Evolutionary conservation across 1,140 invertebrate genomes (phyloP).

Genomic region (Belonocnema kinseyi): DNA sequence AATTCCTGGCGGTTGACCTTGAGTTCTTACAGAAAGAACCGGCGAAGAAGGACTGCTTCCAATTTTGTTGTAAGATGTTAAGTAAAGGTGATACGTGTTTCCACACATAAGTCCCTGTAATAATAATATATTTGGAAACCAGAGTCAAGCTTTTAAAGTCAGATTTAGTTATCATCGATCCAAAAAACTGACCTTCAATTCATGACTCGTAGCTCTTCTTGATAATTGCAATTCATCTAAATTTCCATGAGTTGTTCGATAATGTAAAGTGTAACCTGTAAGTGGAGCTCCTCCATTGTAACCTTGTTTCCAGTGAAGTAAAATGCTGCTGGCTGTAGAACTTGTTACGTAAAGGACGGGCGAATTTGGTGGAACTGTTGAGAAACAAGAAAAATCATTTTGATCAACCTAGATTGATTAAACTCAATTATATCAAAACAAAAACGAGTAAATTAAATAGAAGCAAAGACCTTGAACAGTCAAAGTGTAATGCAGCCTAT

Average conservation of each 20-base stretch:
- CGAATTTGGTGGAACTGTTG: constrained; percentile 80
- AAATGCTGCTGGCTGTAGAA: constrained; percentile 82
- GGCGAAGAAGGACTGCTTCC: constrained; percentile 83
- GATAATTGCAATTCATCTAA: constrained; percentile 81
- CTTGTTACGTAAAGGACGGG: constrained; percentile 84
- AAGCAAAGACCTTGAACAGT: constrained; percentile 76
- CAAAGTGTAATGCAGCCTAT: constrained; percentile 79
- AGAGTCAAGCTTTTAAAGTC: background rate
- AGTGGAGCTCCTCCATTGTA: constrained; percentile 82
- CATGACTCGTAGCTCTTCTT: constrained; percentile 80
- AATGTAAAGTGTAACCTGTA: constrained; percentile 82
- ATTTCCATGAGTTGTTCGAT: constrained; percentile 80
- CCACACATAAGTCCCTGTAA: constrained; percentile 81
- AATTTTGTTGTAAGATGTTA: constrained; percentile 84
- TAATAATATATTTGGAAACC: background rate
- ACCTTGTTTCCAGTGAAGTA: constrained; percentile 84
- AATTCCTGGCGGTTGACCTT: constrained; percentile 83
- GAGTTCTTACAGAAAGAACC: constrained; percentile 82
- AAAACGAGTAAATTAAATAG: background rate
- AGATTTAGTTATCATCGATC: background rate
- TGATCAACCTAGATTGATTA: background rate
- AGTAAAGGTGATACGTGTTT: constrained; percentile 84
- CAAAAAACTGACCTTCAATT: constrained; percentile 77
- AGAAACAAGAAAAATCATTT: constrained; percentile 34
- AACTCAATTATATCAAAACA: background rate